These are phyloP conservation scores for Genyomyrus donnyi DNA, from an alignment of 2,113 vertebrate species.

Conservation along the genomic window DNA sequence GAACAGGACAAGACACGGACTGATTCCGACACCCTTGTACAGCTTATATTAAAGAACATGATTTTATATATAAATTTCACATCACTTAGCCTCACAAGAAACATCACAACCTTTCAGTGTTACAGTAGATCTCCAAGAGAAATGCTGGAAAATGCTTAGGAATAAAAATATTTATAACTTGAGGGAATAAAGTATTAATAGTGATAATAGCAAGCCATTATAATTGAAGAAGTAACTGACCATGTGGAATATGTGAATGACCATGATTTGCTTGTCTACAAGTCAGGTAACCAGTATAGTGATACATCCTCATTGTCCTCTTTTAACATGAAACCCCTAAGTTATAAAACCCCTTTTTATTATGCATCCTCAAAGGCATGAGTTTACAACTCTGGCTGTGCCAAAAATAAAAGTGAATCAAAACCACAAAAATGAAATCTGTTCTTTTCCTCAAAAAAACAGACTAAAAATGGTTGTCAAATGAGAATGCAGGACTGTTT, in stretches of 20 bases:
- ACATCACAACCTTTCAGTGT: neutral
- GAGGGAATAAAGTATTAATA: neutral
- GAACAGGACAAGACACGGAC: neutral
- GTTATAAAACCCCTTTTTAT: neutral
- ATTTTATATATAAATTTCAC: neutral
- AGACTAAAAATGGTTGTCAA: constrained; percentile 33
- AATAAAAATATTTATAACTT: neutral
- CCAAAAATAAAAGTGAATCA: constrained; percentile 15
- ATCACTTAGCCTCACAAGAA: neutral
- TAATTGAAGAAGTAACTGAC: neutral
- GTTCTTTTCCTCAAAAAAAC: constrained; percentile 24
- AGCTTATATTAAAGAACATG: neutral
- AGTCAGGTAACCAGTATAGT: neutral
- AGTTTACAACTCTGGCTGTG: neutral
- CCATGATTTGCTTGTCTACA: neutral
- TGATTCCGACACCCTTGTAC: neutral
- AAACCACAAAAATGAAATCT: constrained; percentile 13
- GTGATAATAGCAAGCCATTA: neutral
- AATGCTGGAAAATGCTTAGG: neutral
- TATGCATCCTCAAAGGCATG: neutral
- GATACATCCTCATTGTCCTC: neutral
- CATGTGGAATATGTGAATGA: neutral
- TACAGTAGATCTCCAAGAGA: neutral
- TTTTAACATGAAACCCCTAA: neutral
- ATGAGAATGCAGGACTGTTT: constrained; percentile 17